These are phyloP conservation scores for Cephalopachus bancanus DNA, from an alignment of 2,797 vertebrate species.

Conservation along the genomic window DNA sequence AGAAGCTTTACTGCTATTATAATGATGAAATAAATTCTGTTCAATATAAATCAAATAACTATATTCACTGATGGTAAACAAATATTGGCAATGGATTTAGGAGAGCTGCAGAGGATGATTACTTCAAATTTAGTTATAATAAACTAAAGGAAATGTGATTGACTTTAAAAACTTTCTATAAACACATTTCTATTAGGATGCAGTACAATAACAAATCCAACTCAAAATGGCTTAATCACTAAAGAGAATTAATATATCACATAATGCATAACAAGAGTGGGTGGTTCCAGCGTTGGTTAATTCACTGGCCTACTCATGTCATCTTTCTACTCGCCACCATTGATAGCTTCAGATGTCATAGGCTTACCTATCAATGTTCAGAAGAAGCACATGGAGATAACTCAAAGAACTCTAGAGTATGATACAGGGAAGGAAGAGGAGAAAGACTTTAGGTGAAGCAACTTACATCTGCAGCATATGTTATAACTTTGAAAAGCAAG, in stretches of 20 bases:
- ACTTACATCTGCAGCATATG: not conserved
- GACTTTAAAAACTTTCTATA: conserved; percentile 54
- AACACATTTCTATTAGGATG: not conserved
- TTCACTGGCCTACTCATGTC: not conserved
- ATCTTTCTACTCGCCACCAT: not conserved
- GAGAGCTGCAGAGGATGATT: not conserved
- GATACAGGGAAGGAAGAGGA: not conserved
- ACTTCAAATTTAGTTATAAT: conserved; percentile 25
- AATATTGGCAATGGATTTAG: not conserved
- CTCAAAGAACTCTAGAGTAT: not conserved
- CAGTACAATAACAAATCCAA: conserved; percentile 45
- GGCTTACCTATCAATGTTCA: not conserved
- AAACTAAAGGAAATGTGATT: conserved; percentile 5
- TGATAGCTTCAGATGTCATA: not conserved
- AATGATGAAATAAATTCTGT: not conserved
- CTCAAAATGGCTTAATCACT: conserved; percentile 6
- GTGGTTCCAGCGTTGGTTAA: not conserved
- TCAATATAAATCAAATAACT: conserved; percentile 22
- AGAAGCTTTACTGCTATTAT: conserved; percentile 21
- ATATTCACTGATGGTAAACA: conserved; percentile 3
- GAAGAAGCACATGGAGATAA: not conserved
- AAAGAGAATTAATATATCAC: not conserved
- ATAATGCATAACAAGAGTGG: not conserved
- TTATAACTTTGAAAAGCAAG: conserved; percentile 47
- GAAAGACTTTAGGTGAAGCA: conserved; percentile 34